phyloP scores from a whole-genome alignment of 2,113 vertebrate genomes.

The Cichladusa arquata region DNA sequence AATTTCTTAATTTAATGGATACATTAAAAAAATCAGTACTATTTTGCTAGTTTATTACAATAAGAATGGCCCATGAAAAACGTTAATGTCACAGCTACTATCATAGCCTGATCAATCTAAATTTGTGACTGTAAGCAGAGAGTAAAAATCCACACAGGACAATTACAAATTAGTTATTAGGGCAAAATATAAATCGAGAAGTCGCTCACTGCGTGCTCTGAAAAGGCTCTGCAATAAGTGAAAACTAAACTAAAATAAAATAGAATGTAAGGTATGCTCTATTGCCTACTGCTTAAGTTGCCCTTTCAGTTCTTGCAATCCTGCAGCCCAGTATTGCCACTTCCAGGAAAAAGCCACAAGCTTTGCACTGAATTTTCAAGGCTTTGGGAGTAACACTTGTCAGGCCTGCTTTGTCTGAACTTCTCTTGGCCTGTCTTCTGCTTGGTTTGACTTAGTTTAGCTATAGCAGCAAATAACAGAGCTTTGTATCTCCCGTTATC shows the following conservation, averaged over 20 bases:
- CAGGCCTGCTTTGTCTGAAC: background rate
- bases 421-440: background rate
- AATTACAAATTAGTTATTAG: background rate
- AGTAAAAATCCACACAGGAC: background rate
- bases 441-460: background rate
- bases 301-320: background rate
- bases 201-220: background rate
- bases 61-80: background rate
- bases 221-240: background rate
- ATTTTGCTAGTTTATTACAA: background rate
- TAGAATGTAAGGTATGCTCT: background rate
- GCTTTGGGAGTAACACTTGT: background rate
- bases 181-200: background rate
- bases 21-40: background rate
- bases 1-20: slow-evolving; percentile 4
- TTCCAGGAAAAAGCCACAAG: background rate
- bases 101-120: background rate
- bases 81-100: background rate
- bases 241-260: background rate
- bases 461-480: background rate
- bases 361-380: background rate
- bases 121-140: background rate
- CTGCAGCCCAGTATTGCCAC: background rate
- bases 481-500: fast-evolving
- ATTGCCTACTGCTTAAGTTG: background rate